Evolutionary conservation across 2,797 vertebrate genomes (phyloP).

Genomic region (Hydrocynus forskahlii): DNA sequence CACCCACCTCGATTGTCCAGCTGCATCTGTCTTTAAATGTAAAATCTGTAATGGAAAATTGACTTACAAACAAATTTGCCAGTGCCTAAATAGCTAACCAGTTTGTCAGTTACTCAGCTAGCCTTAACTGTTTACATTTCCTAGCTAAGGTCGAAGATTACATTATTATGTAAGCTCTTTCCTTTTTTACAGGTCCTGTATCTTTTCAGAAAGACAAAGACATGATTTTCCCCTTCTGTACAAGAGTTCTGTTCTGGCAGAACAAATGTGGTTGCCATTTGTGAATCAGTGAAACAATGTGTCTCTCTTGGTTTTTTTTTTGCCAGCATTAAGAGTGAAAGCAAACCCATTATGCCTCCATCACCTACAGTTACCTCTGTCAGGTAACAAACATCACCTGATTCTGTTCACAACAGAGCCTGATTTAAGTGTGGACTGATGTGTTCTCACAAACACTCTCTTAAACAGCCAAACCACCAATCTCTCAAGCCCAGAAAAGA

Average conservation of each 20-base stretch:
- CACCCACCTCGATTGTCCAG: too few relatives aligned
- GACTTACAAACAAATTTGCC: too few relatives aligned
- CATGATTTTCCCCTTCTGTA: too few relatives aligned
- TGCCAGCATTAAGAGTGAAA: background rate
- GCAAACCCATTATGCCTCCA: background rate
- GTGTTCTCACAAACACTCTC: background rate
- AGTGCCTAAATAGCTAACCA: too few relatives aligned
- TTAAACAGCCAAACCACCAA: constrained; percentile 12
- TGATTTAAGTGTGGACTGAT: background rate
- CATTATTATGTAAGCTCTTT: too few relatives aligned
- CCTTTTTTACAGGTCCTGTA: too few relatives aligned
- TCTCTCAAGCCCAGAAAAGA: constrained; percentile 14
- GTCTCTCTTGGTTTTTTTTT: background rate
- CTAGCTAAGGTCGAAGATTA: too few relatives aligned
- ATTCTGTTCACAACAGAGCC: background rate
- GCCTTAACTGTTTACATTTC: too few relatives aligned
- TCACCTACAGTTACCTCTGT: background rate
- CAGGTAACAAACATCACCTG: constrained; percentile 14
- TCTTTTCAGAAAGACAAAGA: too few relatives aligned
- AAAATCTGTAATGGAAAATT: too few relatives aligned
- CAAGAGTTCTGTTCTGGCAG: background rate
- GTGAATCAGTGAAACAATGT: background rate
- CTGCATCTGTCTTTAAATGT: too few relatives aligned
- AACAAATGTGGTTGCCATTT: background rate
- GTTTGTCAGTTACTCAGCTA: too few relatives aligned